A percentile compares a stretch with the other conserved stretches of the same genome.
phyloP scores from a whole-genome alignment of 1,140 invertebrate genomes.

The Belonocnema kinseyi region DNA sequence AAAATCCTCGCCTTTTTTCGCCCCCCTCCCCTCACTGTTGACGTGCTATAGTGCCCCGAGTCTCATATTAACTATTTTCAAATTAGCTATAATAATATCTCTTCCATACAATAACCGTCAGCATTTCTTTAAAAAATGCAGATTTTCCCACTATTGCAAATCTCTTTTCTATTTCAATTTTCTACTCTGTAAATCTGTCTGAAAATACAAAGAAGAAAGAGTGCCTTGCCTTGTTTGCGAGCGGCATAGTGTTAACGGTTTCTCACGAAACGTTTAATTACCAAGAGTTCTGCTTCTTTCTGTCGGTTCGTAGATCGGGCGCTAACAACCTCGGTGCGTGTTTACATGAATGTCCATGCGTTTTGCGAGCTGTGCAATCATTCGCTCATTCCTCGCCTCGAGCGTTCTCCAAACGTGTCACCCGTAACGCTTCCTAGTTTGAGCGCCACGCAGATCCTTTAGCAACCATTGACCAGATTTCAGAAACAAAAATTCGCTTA shows the following conservation, averaged over 20 bases:
- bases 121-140: slow-evolving; percentile 21
- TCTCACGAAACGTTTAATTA: slow-evolving; percentile 27
- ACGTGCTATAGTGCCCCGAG: too few relatives aligned
- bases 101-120: neutral
- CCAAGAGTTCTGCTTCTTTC: slow-evolving; percentile 30
- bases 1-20: too few relatives aligned
- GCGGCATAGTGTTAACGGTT: slow-evolving; percentile 27
- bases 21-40: too few relatives aligned
- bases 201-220: slow-evolving; percentile 8
- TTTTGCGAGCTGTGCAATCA: slow-evolving; percentile 24
- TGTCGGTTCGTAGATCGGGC: slow-evolving; percentile 29
- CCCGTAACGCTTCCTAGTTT: slow-evolving; percentile 11
- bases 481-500: neutral
- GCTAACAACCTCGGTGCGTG: slow-evolving; percentile 30
- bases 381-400: slow-evolving; percentile 2
- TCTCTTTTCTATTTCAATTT: slow-evolving; percentile 16
- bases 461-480: neutral
- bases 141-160: neutral
- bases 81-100: too few relatives aligned
- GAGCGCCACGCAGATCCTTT: neutral
- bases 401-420: slow-evolving; percentile 22
- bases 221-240: slow-evolving; percentile 2
- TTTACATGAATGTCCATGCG: slow-evolving; percentile 27
- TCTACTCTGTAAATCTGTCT: slow-evolving; percentile 8
- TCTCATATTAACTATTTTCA: too few relatives aligned